Base-by-base conservation (phyloP, 2,797 vertebrate species). In the Micropoecilia bifurca region DNA sequence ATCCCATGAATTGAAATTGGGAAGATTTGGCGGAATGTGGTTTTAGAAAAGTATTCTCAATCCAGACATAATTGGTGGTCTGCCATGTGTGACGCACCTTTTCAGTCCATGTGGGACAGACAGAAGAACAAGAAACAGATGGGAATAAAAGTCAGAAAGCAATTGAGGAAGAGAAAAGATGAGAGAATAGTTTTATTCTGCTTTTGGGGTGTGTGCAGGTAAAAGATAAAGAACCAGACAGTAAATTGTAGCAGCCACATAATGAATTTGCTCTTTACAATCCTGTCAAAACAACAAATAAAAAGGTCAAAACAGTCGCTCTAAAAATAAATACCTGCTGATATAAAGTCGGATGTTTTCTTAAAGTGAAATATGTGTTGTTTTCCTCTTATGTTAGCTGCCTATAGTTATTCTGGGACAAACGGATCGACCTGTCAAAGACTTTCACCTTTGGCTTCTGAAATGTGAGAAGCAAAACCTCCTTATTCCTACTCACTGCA, bases 241-340 rank as follows among this genome's bases (percentile, higher is more conserved):
- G 50, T 84, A 39, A 72, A 6, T 53, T 73, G 72, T 39, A 71
- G 28, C 77, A 73, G 71, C 6, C 59, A 72, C 30, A n/a, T 72
- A 71, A 72, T 80, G 57, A 59, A 84, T 81, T 83, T 80, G 78
- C 57, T 78, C 77, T 36, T 46, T 47, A 28, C 77, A 84, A 63
- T 71, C 71, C 72, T 50, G 59, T 79, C 71, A 78, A 72, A 75
- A n/a, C 69, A 41, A 48, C 76, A 91, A 85, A 79, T 79, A 81
- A 91, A 90, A 63, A 36, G 86, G 87, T 90, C 61, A 79, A 46
- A 57, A 75, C 81, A 47, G 46, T 83, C 14, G 9, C 73, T 90
- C 78, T 68, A 78, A 82, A 88, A 82, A 84, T 81, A 80, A 48
- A 79, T 55, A 63, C 79, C 71, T 1, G 16, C 80, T 66, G 73